Evolutionary conservation across 1,140 invertebrate genomes (phyloP).

Genomic region (Physella acuta): DNA sequence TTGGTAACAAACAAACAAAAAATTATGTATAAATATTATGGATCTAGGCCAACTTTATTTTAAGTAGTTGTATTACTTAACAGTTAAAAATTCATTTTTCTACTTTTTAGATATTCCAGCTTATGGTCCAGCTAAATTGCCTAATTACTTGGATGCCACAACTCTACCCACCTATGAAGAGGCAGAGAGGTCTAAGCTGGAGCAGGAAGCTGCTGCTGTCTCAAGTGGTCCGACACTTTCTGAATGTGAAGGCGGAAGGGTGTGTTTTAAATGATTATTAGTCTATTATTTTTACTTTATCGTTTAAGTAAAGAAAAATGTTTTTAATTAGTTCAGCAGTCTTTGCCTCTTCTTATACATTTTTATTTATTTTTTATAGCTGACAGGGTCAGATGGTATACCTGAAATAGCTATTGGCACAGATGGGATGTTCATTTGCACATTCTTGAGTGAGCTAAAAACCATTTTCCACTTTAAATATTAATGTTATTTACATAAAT

Average conservation of each 20-base stretch:
- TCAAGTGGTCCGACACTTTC: neutral
- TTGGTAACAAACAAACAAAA: too few species aligned
- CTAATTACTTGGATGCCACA: conserved; percentile 75
- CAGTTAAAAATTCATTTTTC: too few species aligned
- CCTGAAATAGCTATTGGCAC: conserved; percentile 48
- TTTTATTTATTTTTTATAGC: neutral
- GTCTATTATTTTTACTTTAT: too few species aligned
- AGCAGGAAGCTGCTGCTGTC: conserved; percentile 39
- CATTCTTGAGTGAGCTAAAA: conserved; percentile 49
- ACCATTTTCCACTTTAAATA: neutral
- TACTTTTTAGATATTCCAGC: conserved; percentile 18
- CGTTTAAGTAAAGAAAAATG: too few species aligned
- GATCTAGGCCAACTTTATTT: too few species aligned
- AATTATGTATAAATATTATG: too few species aligned
- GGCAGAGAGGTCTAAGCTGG: conserved; percentile 81
- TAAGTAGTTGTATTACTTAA: too few species aligned
- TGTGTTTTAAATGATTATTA: too few species aligned
- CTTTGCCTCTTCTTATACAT: neutral
- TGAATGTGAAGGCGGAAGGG: conserved; percentile 22
- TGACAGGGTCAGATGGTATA: conserved; percentile 22
- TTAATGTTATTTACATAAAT: too few species aligned
- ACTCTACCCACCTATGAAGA: conserved; percentile 89
- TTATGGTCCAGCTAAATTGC: conserved; percentile 63
- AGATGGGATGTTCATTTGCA: conserved; percentile 55
- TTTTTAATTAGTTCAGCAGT: neutral